phyloP scores from a whole-genome alignment of 2,888 invertebrate genomes.

The Halictus ligatus region DNA sequence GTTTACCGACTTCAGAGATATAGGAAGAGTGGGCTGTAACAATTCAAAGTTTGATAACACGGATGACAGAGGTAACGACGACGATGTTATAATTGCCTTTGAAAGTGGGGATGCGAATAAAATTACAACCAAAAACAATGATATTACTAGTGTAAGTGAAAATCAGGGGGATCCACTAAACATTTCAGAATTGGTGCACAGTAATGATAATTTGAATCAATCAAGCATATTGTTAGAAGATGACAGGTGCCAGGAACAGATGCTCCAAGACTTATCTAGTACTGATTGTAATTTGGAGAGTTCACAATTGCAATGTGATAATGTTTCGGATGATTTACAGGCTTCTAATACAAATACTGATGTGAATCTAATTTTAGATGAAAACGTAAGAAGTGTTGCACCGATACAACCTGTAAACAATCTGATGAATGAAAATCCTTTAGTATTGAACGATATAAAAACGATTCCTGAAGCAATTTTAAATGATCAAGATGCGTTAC shows the following conservation, averaged over 20 bases:
- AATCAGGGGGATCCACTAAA: slow-evolving; percentile 8
- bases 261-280: neutral
- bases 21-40: slow-evolving; percentile 78
- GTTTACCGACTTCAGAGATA: slow-evolving; percentile 77
- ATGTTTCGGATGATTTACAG: neutral
- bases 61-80: slow-evolving; percentile 8
- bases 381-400: neutral
- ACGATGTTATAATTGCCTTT: slow-evolving; percentile 26
- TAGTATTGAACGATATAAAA: slow-evolving; percentile 18
- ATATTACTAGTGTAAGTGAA: slow-evolving; percentile 28
- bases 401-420: neutral
- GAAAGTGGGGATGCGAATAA: neutral
- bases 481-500: slow-evolving; percentile 2
- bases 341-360: neutral
- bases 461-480: neutral
- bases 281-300: slow-evolving; percentile 29
- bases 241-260: slow-evolving; percentile 6
- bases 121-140: slow-evolving; percentile 43
- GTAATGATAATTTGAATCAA: neutral
- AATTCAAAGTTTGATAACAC: slow-evolving; percentile 36
- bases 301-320: slow-evolving; percentile 25
- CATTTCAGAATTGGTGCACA: slow-evolving; percentile 9
- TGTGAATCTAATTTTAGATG: slow-evolving; percentile 8
- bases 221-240: neutral
- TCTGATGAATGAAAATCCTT: neutral